phyloP scores from a whole-genome alignment of 2,797 vertebrate genomes.

The Acestrorhynchus altus region DNA sequence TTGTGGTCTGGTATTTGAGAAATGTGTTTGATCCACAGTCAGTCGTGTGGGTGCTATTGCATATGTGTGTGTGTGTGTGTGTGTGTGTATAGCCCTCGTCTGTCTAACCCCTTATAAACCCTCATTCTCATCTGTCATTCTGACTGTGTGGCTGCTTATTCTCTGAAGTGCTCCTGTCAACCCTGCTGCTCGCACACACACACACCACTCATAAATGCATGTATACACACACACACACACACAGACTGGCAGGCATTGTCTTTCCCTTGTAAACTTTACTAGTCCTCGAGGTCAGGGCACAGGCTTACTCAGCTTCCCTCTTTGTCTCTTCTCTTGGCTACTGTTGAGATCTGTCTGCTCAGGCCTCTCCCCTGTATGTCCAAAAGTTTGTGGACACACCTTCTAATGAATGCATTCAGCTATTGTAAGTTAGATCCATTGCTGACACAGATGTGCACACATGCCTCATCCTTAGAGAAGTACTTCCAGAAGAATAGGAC shows the following conservation, averaged over 20 bases:
- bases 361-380: not conserved
- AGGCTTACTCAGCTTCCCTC: constrained; percentile 19
- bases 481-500: too few species aligned
- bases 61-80: constrained; percentile 7
- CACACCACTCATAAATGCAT: constrained; percentile 37
- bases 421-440: too few species aligned
- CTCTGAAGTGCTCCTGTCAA: constrained; percentile 38
- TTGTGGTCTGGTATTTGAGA: constrained; percentile 50
- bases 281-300: not conserved
- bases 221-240: constrained; percentile 42
- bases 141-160: constrained; percentile 26
- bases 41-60: constrained; percentile 19
- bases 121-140: constrained; percentile 41
- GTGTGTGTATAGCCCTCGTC: not conserved
- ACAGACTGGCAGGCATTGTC: constrained; percentile 16
- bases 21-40: constrained; percentile 51
- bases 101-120: constrained; percentile 33
- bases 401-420: too few species aligned
- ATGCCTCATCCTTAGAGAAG: too few species aligned
- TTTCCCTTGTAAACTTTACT: constrained; percentile 17
- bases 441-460: too few species aligned
- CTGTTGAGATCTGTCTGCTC: not conserved
- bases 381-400: too few species aligned
- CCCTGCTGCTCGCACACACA: constrained; percentile 54
- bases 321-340: constrained; percentile 1